Conservation (phyloP, 2,888 invertebrate species). For the Mesopsocus fuscifrons region DNA sequence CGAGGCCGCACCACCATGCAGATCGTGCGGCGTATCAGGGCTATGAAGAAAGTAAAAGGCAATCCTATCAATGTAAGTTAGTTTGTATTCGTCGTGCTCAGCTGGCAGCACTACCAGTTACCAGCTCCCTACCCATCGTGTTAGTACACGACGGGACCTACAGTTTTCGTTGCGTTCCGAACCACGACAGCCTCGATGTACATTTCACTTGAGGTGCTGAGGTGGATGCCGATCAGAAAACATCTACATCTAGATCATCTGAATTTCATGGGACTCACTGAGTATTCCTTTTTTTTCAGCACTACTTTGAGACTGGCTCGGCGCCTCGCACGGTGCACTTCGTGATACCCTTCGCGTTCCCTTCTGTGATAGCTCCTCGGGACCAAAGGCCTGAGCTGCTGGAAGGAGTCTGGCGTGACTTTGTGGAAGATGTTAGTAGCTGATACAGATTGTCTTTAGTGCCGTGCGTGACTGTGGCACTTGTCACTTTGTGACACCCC, state of each 20-base stretch:
- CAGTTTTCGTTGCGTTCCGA: too few species aligned
- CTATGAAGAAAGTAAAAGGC: not conserved
- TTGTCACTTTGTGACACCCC: not conserved
- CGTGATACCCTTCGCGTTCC: not conserved
- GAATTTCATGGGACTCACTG: too few species aligned
- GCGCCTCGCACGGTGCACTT: not conserved
- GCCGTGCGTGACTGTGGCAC: too few species aligned
- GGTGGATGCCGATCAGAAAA: too few species aligned
- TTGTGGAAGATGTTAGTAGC: not conserved
- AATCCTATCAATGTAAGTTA: not conserved
- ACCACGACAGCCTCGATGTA: too few species aligned
- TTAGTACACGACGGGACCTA: too few species aligned
- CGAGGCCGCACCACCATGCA: not conserved
- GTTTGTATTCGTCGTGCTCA: too few species aligned
- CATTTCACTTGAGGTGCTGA: too few species aligned
- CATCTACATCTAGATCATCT: too few species aligned
- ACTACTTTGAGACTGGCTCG: not conserved
- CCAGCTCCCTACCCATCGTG: too few species aligned
- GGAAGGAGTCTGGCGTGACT: not conserved
- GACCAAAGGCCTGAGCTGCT: not conserved
- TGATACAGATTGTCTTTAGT: too few species aligned
- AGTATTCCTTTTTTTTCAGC: not conserved
- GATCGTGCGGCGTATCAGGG: not conserved
- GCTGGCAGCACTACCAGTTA: too few species aligned
- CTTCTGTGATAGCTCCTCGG: not conserved